Base-by-base conservation (phyloP, 2,113 vertebrate genomes). In the Forbesichthys agassizii region DNA sequence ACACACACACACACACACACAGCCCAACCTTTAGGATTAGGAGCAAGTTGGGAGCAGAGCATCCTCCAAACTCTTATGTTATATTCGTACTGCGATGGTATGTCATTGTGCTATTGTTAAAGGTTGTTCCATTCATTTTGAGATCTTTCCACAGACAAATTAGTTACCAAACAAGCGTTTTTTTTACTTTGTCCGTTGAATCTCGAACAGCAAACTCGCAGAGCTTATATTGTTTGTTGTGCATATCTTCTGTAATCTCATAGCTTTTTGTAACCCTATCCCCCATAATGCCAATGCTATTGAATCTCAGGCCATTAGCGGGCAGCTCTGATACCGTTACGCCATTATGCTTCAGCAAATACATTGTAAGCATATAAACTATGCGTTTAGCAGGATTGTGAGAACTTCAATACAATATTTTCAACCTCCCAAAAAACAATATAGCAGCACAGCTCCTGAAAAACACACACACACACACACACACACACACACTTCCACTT, bases 31-130 rank as follows among this genome's bases (percentile, higher is more conserved):
- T 27, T 27, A 27, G 27, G 27, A 27, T 27, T 82, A 88, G 27
- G 71, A 70, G 71, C 79, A 75, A 75, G 83, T 75, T 74, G 66
- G 73, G 69, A 80, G 68, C 62, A 56, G 48, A 71, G 72, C 11
- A 11, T 66, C 78, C 75, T 61, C 42, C 71, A 75, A 75, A 71
- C 74, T 86, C 63, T 74, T 18, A 27, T 27, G 27, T 27, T 27
- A 27, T 27, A 27, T 27, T 27, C 27, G 27, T 27, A 27, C 84
- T 67, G 73, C 76, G 67, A 77, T 71, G 64, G 76, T 81, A 78
- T 80, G 71, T 73, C 77, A 68, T 88, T 85, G 85, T 87, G 85
- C 89, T 85, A 87, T 90, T 85, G 86, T 75, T 83, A 86, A 74
- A 87, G 86, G 75, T 78, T 75, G 72, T 78, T 85, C 68, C 27